phyloP scores from a whole-genome alignment of 2,888 invertebrate genomes.

The Hypena proboscidalis region DNA sequence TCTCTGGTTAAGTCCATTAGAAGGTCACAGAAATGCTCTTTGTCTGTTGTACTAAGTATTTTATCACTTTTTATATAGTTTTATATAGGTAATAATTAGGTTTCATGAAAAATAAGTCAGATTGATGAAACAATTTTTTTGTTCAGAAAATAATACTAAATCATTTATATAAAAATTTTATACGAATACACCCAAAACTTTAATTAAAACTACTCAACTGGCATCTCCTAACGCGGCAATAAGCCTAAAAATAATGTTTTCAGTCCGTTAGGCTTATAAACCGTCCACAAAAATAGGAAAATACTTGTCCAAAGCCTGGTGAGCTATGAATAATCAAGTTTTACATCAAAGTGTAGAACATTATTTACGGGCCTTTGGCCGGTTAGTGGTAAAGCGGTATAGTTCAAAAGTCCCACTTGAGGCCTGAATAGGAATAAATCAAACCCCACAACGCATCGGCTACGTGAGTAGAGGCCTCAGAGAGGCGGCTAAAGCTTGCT shows the following conservation, averaged over 20 bases:
- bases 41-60: too few relatives aligned
- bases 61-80: too few relatives aligned
- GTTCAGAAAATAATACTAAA: too few relatives aligned
- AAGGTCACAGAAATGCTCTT: too few relatives aligned
- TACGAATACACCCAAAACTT: too few relatives aligned
- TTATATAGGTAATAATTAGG: too few relatives aligned
- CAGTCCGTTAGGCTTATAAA: slow-evolving; percentile 19
- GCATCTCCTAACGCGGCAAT: too few relatives aligned
- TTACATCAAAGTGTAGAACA: slow-evolving; percentile 48
- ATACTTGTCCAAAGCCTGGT: slow-evolving; percentile 18
- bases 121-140: too few relatives aligned
- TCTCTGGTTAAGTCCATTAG: slow-evolving; percentile 74
- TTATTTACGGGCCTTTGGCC: slow-evolving; percentile 51
- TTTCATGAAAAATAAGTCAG: too few relatives aligned
- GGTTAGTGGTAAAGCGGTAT: slow-evolving; percentile 51
- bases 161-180: too few relatives aligned
- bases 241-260: slow-evolving; percentile 2
- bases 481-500: slow-evolving; percentile 32
- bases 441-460: slow-evolving; percentile 61
- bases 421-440: slow-evolving; percentile 64
- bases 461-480: slow-evolving; percentile 41
- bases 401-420: slow-evolving; percentile 66
- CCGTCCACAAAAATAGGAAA: slow-evolving; percentile 16
- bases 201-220: too few relatives aligned
- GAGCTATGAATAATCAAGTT: slow-evolving; percentile 44